These are phyloP conservation scores for Rhinopomastus cyanomelas DNA, from an alignment of 2,113 vertebrate species.

Conservation along the genomic window DNA sequence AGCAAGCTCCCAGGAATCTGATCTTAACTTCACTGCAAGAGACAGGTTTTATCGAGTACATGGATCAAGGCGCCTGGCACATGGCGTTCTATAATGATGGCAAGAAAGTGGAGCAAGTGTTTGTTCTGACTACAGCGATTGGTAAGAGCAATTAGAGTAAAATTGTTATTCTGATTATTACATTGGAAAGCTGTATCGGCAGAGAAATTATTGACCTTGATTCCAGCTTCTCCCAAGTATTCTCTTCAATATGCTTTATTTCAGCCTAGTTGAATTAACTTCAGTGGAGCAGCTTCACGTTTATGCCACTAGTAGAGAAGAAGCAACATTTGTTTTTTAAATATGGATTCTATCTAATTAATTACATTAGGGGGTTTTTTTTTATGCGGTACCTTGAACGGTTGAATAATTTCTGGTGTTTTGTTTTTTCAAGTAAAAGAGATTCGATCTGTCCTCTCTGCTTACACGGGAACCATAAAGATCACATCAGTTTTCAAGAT, in stretches of 20 bases:
- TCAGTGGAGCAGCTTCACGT: not conserved
- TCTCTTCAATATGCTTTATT: constrained; percentile 1
- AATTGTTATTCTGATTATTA: not conserved
- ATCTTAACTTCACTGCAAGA: constrained; percentile 90
- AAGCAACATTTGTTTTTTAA: not conserved
- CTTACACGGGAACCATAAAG: not conserved
- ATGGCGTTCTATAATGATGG: constrained; percentile 97
- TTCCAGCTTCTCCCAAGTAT: not conserved
- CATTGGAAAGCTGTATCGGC: not conserved
- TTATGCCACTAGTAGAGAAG: not conserved
- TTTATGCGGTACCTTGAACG: not conserved
- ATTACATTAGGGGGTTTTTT: not conserved
- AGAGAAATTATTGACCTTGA: not conserved
- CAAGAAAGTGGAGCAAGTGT: constrained; percentile 91
- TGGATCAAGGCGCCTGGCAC: constrained; percentile 96
- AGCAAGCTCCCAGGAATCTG: constrained; percentile 84
- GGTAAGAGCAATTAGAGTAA: constrained; percentile 76
- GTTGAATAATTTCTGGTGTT: constrained; percentile 8
- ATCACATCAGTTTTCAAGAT: not conserved
- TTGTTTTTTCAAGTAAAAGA: not conserved
- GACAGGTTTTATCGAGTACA: constrained; percentile 96
- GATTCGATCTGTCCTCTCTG: not conserved
- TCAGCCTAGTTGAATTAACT: not conserved
- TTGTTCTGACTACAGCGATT: constrained; percentile 90
- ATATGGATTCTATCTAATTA: not conserved